Evolutionary conservation across 1,140 invertebrate genomes (phyloP), one percentile per base, ranked within the genome.

Genomic region (Musca vetustissima): DNA sequence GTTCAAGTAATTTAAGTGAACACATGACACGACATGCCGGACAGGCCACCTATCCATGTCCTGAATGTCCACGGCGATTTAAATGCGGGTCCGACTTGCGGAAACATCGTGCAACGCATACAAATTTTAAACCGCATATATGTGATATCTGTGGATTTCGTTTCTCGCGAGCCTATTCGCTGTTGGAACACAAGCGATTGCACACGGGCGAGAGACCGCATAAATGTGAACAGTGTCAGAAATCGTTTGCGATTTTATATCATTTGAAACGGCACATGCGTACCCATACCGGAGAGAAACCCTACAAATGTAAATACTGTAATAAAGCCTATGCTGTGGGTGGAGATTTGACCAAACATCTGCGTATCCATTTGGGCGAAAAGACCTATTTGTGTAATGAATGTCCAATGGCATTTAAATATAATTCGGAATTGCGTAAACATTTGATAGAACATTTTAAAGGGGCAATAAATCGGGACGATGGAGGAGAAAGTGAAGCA

Each of bases 281-380:
- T 11, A 84, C 83, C 21, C 90, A 91, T 74, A 85, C 89, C 0
- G 87, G 87, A 0, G 87, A 89, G 72, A 89, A 87, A 72, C 86
- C 88, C 0, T 90, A 88, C 73, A 74, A 71, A 22, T 85, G 84
- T 61, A 81, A 83, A 4, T 77, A 80, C 25, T 85, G 84, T 49
- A 80, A 80, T 1, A 75, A 83, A 19, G 77, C 82, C 0, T 85
- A 84, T 67, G 80, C 84, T 7, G 83, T 85, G 71, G 84, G 80
- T 73, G 81, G 80, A 52, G 84, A 84, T 66, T 73, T 85, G 2
- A 76, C 79, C 4, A 84, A 84, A 70, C 84, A 85, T 69, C 76
- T 76, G 1, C 72, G 83, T 9, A 71, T 76, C 2, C 84, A 85
- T 75, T 69, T 83, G 0, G 83, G 83, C 4, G 83, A 83, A 32